A percentile compares a stretch with the other conserved stretches of the same genome.
Conservation (phyloP, 1,140 invertebrate species). For the Campoletis sonorensis region DNA sequence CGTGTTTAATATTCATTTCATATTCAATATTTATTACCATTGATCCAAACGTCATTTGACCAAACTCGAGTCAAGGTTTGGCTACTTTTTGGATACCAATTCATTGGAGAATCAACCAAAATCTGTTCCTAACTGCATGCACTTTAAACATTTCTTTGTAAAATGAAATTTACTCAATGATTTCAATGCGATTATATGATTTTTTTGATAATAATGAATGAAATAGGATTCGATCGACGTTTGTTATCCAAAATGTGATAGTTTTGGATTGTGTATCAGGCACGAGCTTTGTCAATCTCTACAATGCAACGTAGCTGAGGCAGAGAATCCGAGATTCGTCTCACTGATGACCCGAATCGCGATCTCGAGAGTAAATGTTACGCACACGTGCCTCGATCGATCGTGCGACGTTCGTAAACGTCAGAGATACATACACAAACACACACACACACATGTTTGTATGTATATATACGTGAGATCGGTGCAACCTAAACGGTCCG, state of each 20-base stretch:
- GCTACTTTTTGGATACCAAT: too few species aligned
- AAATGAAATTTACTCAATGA: too few species aligned
- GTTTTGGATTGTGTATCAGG: not conserved
- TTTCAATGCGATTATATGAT: not conserved
- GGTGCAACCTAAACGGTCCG: slow-evolving; percentile 66
- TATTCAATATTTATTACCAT: too few species aligned
- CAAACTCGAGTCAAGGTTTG: too few species aligned
- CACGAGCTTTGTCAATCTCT: slow-evolving; percentile 27
- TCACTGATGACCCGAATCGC: slow-evolving; percentile 53
- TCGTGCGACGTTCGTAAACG: slow-evolving; percentile 51
- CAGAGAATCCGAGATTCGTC: slow-evolving; percentile 28
- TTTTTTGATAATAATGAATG: not conserved
- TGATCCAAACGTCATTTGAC: too few species aligned
- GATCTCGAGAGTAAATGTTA: slow-evolving; percentile 53
- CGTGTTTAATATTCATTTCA: too few species aligned
- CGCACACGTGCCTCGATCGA: slow-evolving; percentile 63
- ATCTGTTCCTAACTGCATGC: too few species aligned
- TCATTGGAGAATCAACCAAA: too few species aligned
- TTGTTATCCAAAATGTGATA: not conserved
- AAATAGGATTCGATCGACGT: not conserved
- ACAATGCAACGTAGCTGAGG: slow-evolving; percentile 15
- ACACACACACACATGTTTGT: too few species aligned
- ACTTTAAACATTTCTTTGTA: too few species aligned
- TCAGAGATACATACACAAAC: slow-evolving; percentile 61
- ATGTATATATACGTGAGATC: slow-evolving; percentile 61